These are phyloP conservation scores for Polyergus mexicanus DNA, from an alignment of 1,140 invertebrate species.

Conservation along the genomic window DNA sequence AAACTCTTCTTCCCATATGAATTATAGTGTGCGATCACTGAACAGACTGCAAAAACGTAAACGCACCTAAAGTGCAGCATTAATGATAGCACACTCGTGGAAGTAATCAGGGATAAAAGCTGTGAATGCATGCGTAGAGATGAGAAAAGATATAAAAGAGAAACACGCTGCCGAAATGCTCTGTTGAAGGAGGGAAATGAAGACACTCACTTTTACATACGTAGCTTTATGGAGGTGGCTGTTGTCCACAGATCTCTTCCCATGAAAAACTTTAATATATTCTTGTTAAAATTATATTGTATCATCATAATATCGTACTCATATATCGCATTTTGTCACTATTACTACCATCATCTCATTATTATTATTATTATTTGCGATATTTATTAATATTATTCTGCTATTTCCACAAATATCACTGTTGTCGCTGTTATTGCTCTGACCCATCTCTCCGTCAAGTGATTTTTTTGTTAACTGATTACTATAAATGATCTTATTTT, in stretches of 20 bases:
- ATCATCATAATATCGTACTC: constrained; percentile 77
- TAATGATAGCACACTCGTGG: constrained; percentile 48
- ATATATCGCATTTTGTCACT: constrained; percentile 77
- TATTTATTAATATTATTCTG: constrained; percentile 72
- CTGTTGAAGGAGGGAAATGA: constrained; percentile 74
- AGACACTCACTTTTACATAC: constrained; percentile 76
- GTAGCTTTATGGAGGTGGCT: constrained; percentile 79
- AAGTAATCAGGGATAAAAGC: constrained; percentile 72
- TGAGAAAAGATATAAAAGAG: constrained; percentile 26
- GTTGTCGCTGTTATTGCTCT: constrained; percentile 62
- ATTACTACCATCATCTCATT: constrained; percentile 74
- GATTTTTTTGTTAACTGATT: constrained; percentile 12
- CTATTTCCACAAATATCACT: constrained; percentile 61
- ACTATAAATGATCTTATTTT: constrained; percentile 10
- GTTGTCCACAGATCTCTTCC: constrained; percentile 80
- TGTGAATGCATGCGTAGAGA: constrained; percentile 59
- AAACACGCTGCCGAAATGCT: constrained; percentile 65
- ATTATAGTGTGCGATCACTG: constrained; percentile 76
- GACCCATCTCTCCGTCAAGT: constrained; percentile 35
- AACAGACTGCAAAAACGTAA: constrained; percentile 1
- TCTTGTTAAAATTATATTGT: constrained; percentile 82
- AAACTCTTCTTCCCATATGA: constrained; percentile 92
- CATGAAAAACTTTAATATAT: constrained; percentile 83
- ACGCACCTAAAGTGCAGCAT: constrained; percentile 21
- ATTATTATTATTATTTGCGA: constrained; percentile 78